phyloP scores from a whole-genome alignment of 2,113 vertebrate genomes.

The Penelope pileata region DNA sequence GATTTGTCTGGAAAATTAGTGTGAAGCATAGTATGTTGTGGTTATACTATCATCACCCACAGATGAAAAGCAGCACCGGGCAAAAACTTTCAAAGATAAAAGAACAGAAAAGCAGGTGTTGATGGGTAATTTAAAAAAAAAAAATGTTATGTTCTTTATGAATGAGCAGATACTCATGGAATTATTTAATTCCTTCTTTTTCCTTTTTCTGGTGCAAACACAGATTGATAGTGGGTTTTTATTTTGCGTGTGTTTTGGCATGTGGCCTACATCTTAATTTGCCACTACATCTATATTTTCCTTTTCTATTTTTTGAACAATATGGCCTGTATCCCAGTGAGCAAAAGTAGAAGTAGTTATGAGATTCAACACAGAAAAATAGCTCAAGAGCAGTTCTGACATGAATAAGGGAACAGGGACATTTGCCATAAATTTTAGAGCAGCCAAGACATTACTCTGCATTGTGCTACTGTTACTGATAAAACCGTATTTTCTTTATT shows the following conservation, averaged over 20 bases:
- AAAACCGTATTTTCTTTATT: neutral
- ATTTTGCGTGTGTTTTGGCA: neutral
- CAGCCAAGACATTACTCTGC: neutral
- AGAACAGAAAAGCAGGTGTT: neutral
- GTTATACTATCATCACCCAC: rapidly evolving
- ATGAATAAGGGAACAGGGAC: neutral
- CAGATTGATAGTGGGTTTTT: no score
- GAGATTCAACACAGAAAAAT: neutral
- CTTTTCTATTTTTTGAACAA: neutral
- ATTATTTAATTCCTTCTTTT: neutral
- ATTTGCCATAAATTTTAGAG: neutral
- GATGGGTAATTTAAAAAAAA: neutral
- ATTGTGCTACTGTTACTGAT: rapidly evolving
- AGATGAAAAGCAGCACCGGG: neutral
- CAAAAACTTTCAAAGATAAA: neutral
- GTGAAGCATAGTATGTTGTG: neutral
- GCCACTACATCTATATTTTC: neutral
- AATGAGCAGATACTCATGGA: neutral
- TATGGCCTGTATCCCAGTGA: neutral
- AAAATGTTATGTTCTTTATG: neutral
- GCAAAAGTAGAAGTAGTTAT: neutral
- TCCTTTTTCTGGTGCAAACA: neutral
- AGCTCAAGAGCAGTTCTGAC: neutral
- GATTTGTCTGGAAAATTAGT: neutral
- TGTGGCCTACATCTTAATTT: neutral